Conservation (phyloP, 2,797 vertebrate species). For the Chiloscyllium punctatum region DNA sequence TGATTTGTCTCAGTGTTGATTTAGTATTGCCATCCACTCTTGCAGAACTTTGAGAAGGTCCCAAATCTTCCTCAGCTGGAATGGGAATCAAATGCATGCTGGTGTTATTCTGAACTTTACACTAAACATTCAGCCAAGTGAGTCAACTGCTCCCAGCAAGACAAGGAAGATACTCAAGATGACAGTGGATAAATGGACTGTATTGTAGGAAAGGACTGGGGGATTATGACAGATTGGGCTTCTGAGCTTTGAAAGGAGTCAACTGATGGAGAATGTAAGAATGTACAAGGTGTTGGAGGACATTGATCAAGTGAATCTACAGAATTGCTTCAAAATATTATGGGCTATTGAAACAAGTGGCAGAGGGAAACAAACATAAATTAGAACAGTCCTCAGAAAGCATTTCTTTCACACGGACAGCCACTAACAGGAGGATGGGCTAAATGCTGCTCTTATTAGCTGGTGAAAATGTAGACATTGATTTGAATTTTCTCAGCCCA, state of each 20-base stretch:
- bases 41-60: no score
- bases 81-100: no score
- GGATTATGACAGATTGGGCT: not conserved
- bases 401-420: not conserved
- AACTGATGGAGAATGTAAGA: not conserved
- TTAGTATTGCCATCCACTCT: no score
- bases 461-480: not conserved
- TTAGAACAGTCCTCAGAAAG: not conserved
- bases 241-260: not conserved
- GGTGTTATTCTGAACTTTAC: no score
- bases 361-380: not conserved
- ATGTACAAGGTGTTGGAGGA: not conserved
- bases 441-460: not conserved
- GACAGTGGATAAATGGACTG: not conserved
- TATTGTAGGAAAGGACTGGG: not conserved
- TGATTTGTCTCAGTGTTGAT: no score
- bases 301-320: not conserved
- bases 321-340: not conserved
- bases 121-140: no score
- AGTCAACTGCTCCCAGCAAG: not conserved
- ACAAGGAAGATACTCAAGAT: not conserved
- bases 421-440: not conserved
- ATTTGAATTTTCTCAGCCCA: no score
- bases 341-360: not conserved
- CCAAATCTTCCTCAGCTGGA: no score